Base-by-base conservation (phyloP, 2,797 vertebrate genomes). In the Oophaga sylvatica region DNA sequence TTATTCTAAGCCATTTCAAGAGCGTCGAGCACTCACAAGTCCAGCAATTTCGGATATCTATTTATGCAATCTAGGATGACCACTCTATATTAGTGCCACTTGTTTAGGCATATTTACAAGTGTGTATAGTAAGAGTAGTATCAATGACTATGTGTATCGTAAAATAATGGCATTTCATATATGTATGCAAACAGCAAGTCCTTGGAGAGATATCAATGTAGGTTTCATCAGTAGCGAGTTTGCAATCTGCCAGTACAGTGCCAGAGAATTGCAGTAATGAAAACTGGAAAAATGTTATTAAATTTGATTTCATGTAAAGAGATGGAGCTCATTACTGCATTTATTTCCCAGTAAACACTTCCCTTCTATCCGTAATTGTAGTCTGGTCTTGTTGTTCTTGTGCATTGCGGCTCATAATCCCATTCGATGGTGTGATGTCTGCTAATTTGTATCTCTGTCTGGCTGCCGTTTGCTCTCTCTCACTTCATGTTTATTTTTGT, bases 271-370 rank as follows among this genome's bases (percentile, higher is more conserved):
- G 22, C 71, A 77, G 48, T 77, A 77, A 77, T 56, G 22, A 77
- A 77, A 77, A 77, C 75, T 77, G 75, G 48, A 77, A 26, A 77
- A 77, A 56, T 77, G 75, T 77, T 77, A 77, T 77, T 77, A 77
- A 77, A 77, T 77, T 48, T 26, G 75, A 77, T 56, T 77, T 77
- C 75, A 77, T 77, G 75, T 77, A 77, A 77, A 77, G 75, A 77
- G 48, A 53, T 77, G 75, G 75, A 77, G 22, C 75, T 77, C 75
- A 77, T 77, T 77, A 77, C 75, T 26, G 41, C 75, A 77, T 77
- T 77, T 77, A 77, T 77, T 77, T 45, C 75, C n/a, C 48, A 56
- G 48, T 56, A 77, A 77, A 77, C 75, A 77, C 16, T 56, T 76
- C 22, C 75, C 48, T 77, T 26, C 48, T 16, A 56, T 67, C 12